Evolutionary conservation across 2,113 vertebrate genomes (phyloP), one percentile per base, ranked within the genome.

Genomic region (Pristiophorus japonicus): DNA sequence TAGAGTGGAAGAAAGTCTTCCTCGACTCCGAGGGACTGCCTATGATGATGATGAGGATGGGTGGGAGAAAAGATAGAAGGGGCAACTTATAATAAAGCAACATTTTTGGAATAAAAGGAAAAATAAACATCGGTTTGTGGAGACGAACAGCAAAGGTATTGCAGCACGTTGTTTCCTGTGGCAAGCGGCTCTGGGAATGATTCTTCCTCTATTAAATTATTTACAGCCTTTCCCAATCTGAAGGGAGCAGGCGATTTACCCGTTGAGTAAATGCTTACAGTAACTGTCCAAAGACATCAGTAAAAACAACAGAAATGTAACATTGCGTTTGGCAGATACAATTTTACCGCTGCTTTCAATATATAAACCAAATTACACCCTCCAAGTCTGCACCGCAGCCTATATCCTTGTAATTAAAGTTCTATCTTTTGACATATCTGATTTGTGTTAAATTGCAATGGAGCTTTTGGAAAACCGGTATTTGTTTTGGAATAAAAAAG

Each of bases 151-250:
- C 45, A 4, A 11, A 88, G 24, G 22, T 55, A 88, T 88, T 88
- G 45, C 4, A 27, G 27, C 55, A 88, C 10, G 10, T 88, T 27
- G 2, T 4, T 30, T 24, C 24, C 0, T 14, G 8, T 88, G 55
- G 30, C 24, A 55, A 51, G 47, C 22, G 30, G 47, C 55, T 51
- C 85, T 88, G 85, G 47, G 85, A 87, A 88, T 55, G 47, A 55
- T 88, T 88, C 47, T 88, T 88, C 85, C 42, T 55, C 22, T 84
- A 55, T 11, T 55, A 51, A 91, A n/a, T 91, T 91, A 91, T 91
- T 62, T 91, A 91, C 51, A 59, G 87, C 16, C 55, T 18, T 91
- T 62, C 55, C 47, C 87, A 91, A 91, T 62, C 51, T n/a, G 87
- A 62, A 59, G 87, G 62, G 30, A 59, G 87, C 62, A 59, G 51